Evolutionary conservation across 23 tunicate species (phyloP).

Genomic region (Botrylloides violaceus): DNA sequence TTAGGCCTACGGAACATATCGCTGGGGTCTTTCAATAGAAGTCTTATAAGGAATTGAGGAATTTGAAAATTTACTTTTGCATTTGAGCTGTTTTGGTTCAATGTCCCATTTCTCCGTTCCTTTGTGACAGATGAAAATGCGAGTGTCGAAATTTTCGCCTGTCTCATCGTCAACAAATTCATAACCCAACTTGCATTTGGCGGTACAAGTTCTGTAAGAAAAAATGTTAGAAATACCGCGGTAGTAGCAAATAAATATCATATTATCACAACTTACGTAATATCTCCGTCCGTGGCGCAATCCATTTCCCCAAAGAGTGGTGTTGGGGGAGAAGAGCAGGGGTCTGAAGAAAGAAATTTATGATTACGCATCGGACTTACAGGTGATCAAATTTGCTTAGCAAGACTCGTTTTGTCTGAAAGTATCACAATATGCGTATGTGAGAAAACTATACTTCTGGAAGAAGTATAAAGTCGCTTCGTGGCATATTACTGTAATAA

Average conservation of each 20-base stretch:
- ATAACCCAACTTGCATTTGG: constrained; percentile 91
- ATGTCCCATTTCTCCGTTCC: constrained; percentile 54
- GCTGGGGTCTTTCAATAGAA: too few species aligned
- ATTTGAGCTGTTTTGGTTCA: constrained; percentile 42
- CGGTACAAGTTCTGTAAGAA: constrained; percentile 71
- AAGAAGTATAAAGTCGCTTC: too few species aligned
- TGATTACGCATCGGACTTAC: too few species aligned
- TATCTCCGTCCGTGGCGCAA: constrained; percentile 66
- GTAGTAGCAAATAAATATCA: neutral
- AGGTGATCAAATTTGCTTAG: too few species aligned
- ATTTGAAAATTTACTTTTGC: constrained; percentile 54
- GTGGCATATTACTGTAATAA: too few species aligned
- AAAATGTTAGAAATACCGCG: neutral
- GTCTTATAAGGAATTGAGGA: too few species aligned
- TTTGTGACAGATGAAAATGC: constrained; percentile 41
- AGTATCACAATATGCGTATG: constrained; percentile 1
- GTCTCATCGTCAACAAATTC: constrained; percentile 50
- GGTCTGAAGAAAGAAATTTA: constrained; percentile 6
- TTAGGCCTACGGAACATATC: too few species aligned
- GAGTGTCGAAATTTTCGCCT: constrained; percentile 27
- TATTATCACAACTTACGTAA: constrained; percentile 33
- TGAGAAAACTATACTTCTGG: neutral
- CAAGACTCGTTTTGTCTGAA: too few species aligned
- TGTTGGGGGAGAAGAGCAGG: constrained; percentile 40
- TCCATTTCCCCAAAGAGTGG: constrained; percentile 86